Base-by-base conservation (phyloP, 2,113 vertebrate genomes). In the Alexandromys fortis region DNA sequence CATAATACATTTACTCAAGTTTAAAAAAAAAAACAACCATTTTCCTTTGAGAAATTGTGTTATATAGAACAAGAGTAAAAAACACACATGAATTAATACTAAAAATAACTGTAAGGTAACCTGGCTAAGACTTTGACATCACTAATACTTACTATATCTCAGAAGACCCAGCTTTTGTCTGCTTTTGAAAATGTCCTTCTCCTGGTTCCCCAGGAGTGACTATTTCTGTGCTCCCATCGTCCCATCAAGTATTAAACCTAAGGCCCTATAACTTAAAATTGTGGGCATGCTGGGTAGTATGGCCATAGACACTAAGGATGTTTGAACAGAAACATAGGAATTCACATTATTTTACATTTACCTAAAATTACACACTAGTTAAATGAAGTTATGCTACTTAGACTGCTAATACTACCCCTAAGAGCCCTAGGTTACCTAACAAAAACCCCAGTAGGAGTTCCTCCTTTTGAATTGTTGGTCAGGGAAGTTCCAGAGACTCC, bases 1-100 rank as follows among this genome's bases (percentile, higher is more conserved):
- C 3, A 30, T 42, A 58, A 28, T 86, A 91, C 82, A 93, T 95
- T 91, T 87, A 24, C n/a, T 96, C 61, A 67, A 68, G 77, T 89
- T 81, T n/a, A n/a, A 89, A 83, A 90, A 63, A 81, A 86, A 5
- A 68, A 63, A 63, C 6, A 63, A 63, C 2, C 68, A 72, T 89
- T 68, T 68, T 58, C 52, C 21, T 68, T 92, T 93, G 79, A 77
- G 61, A 90, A 90, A 72, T 19, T 73, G 63, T 47, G 22, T 38
- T 72, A 38, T 52, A 10, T 72, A 58, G 49, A 73, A 42, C 22
- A 88, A 55, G 49, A 58, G 35, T 55, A 30, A 42, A 73, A 30
- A 55, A 58, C 14, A 72, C 2, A 55, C 35, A 73, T 19, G 24
- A 72, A 38, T 28, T 52, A 88, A 73, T 42, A 38, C 16, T 73